Conservation (phyloP, 2,797 vertebrate genomes). For the Anguilla megastoma region DNA sequence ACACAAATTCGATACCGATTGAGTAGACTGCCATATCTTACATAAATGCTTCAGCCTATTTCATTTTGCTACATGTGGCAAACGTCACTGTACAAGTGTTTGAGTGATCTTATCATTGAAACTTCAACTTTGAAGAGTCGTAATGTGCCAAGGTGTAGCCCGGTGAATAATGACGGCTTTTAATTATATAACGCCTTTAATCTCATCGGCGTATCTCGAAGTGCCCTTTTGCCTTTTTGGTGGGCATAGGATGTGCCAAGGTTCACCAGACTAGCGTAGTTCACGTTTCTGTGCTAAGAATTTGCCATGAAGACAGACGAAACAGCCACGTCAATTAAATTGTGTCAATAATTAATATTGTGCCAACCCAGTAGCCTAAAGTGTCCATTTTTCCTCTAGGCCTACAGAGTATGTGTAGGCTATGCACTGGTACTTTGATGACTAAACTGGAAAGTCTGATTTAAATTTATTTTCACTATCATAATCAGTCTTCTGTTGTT, state of each 20-base stretch:
- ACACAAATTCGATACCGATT: not conserved
- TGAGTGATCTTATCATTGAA: not conserved
- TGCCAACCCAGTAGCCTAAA: not conserved
- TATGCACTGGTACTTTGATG: too few species aligned
- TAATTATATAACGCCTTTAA: not conserved
- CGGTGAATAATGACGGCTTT: not conserved
- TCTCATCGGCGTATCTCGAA: not conserved
- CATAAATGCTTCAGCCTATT: not conserved
- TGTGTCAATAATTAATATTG: not conserved
- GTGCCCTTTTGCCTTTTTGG: not conserved
- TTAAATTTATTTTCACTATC: not conserved
- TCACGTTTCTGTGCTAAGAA: not conserved
- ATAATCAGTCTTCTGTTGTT: not conserved
- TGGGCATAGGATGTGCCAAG: not conserved
- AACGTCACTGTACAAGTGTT: not conserved
- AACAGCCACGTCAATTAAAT: not conserved
- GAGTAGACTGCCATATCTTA: not conserved
- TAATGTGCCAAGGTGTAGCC: not conserved
- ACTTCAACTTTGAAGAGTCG: not conserved
- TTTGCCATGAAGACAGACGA: not conserved
- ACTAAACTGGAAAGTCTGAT: too few species aligned
- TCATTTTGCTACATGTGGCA: not conserved
- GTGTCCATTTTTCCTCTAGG: not conserved
- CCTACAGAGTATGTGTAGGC: too few species aligned
- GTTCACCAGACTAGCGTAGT: not conserved